phyloP scores from a whole-genome alignment of 2,888 invertebrate species.

The Noctua janthe region DNA sequence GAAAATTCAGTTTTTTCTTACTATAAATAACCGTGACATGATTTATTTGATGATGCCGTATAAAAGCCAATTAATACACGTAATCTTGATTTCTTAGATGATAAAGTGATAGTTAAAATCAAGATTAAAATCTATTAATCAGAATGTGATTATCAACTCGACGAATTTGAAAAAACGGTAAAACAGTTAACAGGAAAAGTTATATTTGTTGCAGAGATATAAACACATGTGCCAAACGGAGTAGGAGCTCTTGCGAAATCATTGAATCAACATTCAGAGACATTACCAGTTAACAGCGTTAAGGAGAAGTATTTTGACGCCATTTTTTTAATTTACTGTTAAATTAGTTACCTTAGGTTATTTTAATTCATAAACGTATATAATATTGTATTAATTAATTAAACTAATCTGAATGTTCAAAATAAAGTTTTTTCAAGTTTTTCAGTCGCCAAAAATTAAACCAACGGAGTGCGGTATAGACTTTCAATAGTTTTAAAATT shows the following conservation, averaged over 20 bases:
- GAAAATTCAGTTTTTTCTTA: slow-evolving; percentile 15
- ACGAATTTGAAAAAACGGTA: not conserved
- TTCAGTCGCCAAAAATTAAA: no score
- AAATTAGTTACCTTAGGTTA: no score
- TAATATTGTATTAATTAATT: no score
- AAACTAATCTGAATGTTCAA: not conserved
- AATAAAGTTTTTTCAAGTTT: not conserved
- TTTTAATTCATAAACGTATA: no score
- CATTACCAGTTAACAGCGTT: no score
- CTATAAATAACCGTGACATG: not conserved
- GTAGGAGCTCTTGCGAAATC: not conserved
- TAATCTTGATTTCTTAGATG: slow-evolving; percentile 25
- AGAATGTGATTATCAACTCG: not conserved
- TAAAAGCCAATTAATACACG: slow-evolving; percentile 20
- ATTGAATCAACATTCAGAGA: not conserved
- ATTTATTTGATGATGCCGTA: not conserved
- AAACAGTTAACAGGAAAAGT: not conserved
- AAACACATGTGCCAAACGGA: not conserved
- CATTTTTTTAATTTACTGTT: no score
- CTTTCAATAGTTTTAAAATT: no score
- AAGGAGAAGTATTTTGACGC: no score
- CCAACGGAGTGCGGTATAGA: no score
- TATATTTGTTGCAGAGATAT: not conserved
- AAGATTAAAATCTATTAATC: slow-evolving; percentile 10
- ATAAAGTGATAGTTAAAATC: slow-evolving; percentile 32